Evolutionary conservation across 1,140 invertebrate genomes (phyloP), one percentile per base, ranked within the genome.

Genomic region (Neodiprion virginianus): DNA sequence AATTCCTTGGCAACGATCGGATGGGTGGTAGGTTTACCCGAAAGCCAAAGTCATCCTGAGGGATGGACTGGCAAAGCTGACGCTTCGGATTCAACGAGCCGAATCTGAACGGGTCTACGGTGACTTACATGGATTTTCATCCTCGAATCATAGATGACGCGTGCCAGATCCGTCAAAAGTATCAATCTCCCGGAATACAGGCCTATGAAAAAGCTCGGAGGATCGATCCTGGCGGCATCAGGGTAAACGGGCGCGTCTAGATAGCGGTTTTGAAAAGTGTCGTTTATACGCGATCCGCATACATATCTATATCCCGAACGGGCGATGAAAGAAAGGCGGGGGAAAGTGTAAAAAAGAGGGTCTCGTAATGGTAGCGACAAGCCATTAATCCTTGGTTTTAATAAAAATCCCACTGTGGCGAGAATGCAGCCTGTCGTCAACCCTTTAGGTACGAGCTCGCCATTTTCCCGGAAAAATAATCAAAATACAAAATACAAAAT

Each of bases 351-450:
- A 75, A 75, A 71, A 71, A 68, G 53, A 71, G 68, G 74, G 67
- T 75, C 50, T 67, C 61, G 50, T 61, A 61, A 61, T 61, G 53
- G 53, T 61, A 61, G 53, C 65, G 74, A 75, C 71, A 71, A 67
- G 71, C 74, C 74, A 75, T 75, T 75, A 75, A 71, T 75, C 72
- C 71, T 67, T 67, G 49, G 48, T 69, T 75, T 75, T 69, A 49
- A 53, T 67, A 48, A 67, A 72, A 67, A 75, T 69, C 67, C 40
- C 9, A 21, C 28, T 40, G 67, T 14, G 21, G 67, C 21, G 67
- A 69, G 21, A 69, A 69, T 69, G 21, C 21, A 69, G 11, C 11
- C 7, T 23, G 67, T 69, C 67, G n/a, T 69, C 67, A 69, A 69
- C 67, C 67, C 67, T 69, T 69, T 69, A 69, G 21, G n/a, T 69